phyloP scores from a whole-genome alignment of 2,113 vertebrate species.

The Aspidoscelis tigris region DNA sequence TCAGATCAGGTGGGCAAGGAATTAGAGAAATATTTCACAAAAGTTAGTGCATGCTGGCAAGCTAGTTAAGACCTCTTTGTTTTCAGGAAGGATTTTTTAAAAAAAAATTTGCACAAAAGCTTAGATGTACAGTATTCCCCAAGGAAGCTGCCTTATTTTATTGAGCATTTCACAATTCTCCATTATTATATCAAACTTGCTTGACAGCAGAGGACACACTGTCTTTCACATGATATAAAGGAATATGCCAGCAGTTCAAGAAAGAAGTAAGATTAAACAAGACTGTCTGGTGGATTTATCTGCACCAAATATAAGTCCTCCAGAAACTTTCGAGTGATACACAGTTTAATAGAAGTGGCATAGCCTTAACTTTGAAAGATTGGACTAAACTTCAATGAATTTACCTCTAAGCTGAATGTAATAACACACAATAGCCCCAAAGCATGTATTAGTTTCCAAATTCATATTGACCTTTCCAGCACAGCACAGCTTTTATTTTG shows the following conservation, averaged over 20 bases:
- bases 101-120: background rate
- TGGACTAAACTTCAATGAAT: slow-evolving; percentile 62
- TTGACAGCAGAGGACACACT: slow-evolving; percentile 64
- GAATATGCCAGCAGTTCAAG: slow-evolving; percentile 55
- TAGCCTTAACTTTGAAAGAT: slow-evolving; percentile 60
- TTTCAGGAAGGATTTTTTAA: background rate
- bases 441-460: slow-evolving; percentile 45
- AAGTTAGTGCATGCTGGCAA: slow-evolving; percentile 1
- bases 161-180: slow-evolving; percentile 58
- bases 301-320: slow-evolving; percentile 54
- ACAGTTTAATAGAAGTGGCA: slow-evolving; percentile 50
- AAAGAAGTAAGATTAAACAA: slow-evolving; percentile 61
- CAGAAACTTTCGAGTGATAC: slow-evolving; percentile 51
- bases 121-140: slow-evolving; percentile 16
- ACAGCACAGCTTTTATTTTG: background rate
- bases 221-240: slow-evolving; percentile 55
- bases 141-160: slow-evolving; percentile 33
- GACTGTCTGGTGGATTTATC: slow-evolving; percentile 65
- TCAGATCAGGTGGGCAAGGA: background rate
- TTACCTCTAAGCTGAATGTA: slow-evolving; percentile 61
- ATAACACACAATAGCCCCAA: slow-evolving; percentile 44
- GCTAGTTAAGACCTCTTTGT: background rate
- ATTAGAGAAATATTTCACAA: background rate
- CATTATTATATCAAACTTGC: slow-evolving; percentile 54
- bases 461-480: slow-evolving; percentile 44